Base-by-base conservation (phyloP, 1,140 invertebrate genomes). In the Nymphalis io region DNA sequence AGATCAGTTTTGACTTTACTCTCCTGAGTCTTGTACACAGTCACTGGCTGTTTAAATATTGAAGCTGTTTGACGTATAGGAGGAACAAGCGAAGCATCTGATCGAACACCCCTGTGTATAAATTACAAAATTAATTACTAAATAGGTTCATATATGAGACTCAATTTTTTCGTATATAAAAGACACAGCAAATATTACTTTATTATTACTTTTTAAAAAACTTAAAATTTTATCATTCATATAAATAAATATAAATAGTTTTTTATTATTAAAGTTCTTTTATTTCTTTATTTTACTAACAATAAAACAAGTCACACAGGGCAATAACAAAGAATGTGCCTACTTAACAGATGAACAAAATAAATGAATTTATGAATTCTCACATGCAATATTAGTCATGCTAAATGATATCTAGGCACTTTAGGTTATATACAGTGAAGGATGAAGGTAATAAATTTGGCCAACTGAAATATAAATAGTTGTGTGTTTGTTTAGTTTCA, bases 31-130 rank as follows among this genome's bases (percentile, higher is more conserved):
- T 97, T 97, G 72, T 97, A 95, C 18, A 99, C 96, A 5, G 98
- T 99, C 0, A 99, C 98, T 16, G 98, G 98, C 85, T 99, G 98
- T 85, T 99, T 99, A 82, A 99, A 99, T 84, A 99, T 99, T 1
- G 98, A 99, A 2, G 98, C 98, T 8, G 98, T 99, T 93, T 99
- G 98, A 68, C 98, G 93, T 64, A 99, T 99, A 18, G 99, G 98
- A 61, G 98, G 96, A 39, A 98, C 96, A 21, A 99, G 88, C 20
- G 97, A 97, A 21, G 96, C 94, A 93, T 99, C 98, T 84, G 96
- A 97, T 76, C 97, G 93, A 1, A 97, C 93, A 44, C 95, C 95
- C 72, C 96, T 95, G 85, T n/a, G 46, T 33, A 60, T 39, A 55
- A 13, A 51, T 46, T 27, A 61, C n/a, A 21, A 4, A 55, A 39